Percentiles rank a stretch among this genome's conserved stretches.
Conservation (phyloP, 2,113 vertebrate species). For the Seriola aureovittata region DNA sequence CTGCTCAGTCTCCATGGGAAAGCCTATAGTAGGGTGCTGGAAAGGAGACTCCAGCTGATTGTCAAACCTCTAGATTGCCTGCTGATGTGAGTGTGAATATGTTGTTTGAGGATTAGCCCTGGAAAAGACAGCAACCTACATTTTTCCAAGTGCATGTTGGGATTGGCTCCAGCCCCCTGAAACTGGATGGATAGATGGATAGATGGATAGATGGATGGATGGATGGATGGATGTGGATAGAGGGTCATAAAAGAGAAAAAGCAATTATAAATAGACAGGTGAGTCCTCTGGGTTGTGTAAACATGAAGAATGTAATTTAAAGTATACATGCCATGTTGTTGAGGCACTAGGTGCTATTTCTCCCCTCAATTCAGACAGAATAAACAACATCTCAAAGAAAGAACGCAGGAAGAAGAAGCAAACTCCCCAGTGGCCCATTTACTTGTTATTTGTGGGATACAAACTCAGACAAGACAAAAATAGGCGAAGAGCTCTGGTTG, state of each 20-base stretch:
- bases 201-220: background rate
- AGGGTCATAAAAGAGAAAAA: background rate
- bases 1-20: slow-evolving; percentile 1
- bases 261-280: background rate
- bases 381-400: slow-evolving; percentile 35
- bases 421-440: slow-evolving; percentile 49
- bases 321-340: background rate
- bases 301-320: slow-evolving; percentile 1
- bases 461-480: slow-evolving; percentile 53
- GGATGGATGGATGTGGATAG: background rate
- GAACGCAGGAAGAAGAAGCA: background rate
- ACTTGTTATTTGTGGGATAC: slow-evolving; percentile 36
- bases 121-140: background rate
- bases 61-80: background rate
- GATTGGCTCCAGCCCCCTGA: background rate
- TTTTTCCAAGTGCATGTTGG: background rate
- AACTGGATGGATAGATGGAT: background rate
- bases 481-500: slow-evolving; percentile 37
- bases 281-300: background rate
- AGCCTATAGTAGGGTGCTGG: background rate
- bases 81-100: slow-evolving; percentile 19
- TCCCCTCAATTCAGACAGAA: slow-evolving; percentile 22
- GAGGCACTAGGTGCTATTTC: background rate
- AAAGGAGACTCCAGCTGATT: slow-evolving; percentile 5
- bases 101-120: slow-evolving; percentile 3